Percentiles rank a stretch among this genome's conserved stretches.
Conservation (phyloP, 1,140 invertebrate species). For the Listronotus oregonensis region DNA sequence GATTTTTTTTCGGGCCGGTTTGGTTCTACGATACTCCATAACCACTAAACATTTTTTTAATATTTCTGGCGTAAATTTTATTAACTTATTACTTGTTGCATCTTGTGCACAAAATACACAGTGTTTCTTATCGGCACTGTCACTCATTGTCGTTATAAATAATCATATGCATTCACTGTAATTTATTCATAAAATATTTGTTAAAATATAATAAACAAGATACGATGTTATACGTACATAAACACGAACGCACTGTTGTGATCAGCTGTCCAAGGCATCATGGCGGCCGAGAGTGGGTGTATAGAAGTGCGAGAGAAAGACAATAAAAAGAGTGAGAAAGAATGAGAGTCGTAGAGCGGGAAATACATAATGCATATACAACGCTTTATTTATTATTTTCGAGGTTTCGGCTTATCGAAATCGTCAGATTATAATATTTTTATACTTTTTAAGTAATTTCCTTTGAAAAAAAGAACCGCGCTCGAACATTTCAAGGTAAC, state of each 20-base stretch:
- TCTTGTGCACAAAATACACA: slow-evolving; percentile 28
- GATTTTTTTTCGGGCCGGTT: slow-evolving; percentile 14
- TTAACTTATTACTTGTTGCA: slow-evolving; percentile 2
- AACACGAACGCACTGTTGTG: neutral
- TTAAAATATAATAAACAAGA: no score
- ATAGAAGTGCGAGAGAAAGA: neutral
- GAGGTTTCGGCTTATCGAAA: neutral
- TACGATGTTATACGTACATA: no score
- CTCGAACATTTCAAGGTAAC: slow-evolving; percentile 15
- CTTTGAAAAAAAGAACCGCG: slow-evolving; percentile 4
- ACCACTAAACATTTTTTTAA: slow-evolving; percentile 28
- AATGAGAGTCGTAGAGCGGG: neutral
- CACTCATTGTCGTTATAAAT: neutral
- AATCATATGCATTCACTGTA: no score
- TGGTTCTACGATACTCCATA: slow-evolving; percentile 25
- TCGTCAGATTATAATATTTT: slow-evolving; percentile 5
- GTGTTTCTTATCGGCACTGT: slow-evolving; percentile 11
- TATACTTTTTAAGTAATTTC: slow-evolving; percentile 11
- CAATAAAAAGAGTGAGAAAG: slow-evolving; percentile 2
- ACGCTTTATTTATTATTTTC: slow-evolving; percentile 5
- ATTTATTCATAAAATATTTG: no score
- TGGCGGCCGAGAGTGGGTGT: neutral
- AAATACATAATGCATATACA: slow-evolving; percentile 1
- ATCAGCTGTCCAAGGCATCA: neutral
- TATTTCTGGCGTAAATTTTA: slow-evolving; percentile 19